Evolutionary conservation across 2,797 vertebrate genomes (phyloP), one percentile per base, ranked within the genome.

Genomic region (Psittacula echo): DNA sequence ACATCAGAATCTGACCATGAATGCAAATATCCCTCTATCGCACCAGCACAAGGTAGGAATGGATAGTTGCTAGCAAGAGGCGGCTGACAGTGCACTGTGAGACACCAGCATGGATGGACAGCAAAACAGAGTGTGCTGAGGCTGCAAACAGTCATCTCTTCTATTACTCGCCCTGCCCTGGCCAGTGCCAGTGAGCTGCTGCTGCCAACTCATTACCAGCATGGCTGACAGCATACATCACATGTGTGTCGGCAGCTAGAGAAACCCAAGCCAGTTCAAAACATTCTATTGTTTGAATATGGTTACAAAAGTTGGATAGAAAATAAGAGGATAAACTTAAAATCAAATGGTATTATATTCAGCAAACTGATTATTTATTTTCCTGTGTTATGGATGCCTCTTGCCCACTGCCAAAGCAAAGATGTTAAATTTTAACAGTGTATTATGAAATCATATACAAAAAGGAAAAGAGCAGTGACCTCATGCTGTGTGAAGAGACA

Each of bases 301-400:
- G 14, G 53, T 29, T 37, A 26, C 4, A 27, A 44, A 42, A 85
- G 64, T 5, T 5, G 34, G 29, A 51, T 13, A 47, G 62, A 42
- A 58, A 86, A 74, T 1, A 18, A 27, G 37, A 47, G 34, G 84
- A 91, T 53, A 19, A 89, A 80, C 34, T 30, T 45, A 60, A 88
- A 88, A 79, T 21, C 75, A 32, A 61, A 14, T 4, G 78, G 53
- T 53, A 44, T 74, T 95, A 71, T 51, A 54, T 39, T 96, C 93
- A 96, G 80, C 85, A 84, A 83, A 84, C 70, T 90, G 87, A 80
- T 90, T 77, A 83, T 95, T 96, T 95, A 95, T 90, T 94, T 67
- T 90, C 92, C 83, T 80, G 90, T 2, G 2, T 93, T 96, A 93
- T 3, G 56, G 80, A 41, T 66, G 81, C 74, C 94, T 93, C 73